Base-by-base conservation (phyloP, 2,888 invertebrate species). In the Ochropleura leucogaster region DNA sequence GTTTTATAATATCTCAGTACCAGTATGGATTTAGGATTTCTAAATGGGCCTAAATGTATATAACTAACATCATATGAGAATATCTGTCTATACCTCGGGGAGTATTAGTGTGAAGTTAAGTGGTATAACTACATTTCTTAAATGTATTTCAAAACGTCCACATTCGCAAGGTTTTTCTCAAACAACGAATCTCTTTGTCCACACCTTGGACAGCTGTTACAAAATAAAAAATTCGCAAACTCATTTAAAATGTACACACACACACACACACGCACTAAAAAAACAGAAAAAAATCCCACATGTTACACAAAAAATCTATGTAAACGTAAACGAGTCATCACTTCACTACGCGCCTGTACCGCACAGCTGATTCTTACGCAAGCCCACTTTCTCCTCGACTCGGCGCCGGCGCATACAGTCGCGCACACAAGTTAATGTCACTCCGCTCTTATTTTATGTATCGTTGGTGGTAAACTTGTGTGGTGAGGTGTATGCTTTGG, bases 361-460 rank as follows among this genome's bases (percentile, higher is more conserved):
- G 86, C 84, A 88, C 90, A 91, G 92, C 91, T 90, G 91, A 87
- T 82, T 72, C 76, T 92, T 92, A 83, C 87, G 88, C 82, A 92
- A 93, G 68, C 53, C 30, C 69, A 82, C 92, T 92, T 93, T 93
- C 92, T 88, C 92, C 83, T 68, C 46, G 71, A 51, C 46, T 20
- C 84, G 85, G 89, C 90, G 89, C 90, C 89, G 85, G 90, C 88
- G 88, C 88, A 68, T 74, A 79, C 79, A 84, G 71, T 44, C 77
- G 72, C 63, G 57, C 79, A 77, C 76, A 76, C 71, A 80, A 75
- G 67, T 74, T 47, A 57, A 73, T 62, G 57, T 72, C 67, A 64
- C 64, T 65, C 10, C 49, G 60, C 59, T 69, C 63, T 74, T 44
- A 20, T 40, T 74, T 62, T 60, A 55, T 59, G 46, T 72, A 46